Base-by-base conservation (phyloP, 2,888 invertebrate genomes). In the Phragmatobia fuliginosa region DNA sequence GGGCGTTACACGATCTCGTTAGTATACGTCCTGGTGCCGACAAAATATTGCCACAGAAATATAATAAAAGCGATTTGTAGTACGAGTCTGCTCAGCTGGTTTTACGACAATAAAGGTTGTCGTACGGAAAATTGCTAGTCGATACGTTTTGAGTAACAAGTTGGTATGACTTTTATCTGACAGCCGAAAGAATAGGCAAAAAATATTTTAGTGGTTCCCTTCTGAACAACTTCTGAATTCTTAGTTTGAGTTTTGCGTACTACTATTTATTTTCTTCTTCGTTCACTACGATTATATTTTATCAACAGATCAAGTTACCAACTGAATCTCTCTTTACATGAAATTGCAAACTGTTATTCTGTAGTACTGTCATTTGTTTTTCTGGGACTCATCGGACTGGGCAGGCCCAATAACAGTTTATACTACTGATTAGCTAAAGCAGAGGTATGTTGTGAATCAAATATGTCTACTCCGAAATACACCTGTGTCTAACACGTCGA, bases 1-100 rank as follows among this genome's bases (percentile, higher is more conserved):
- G 90, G 90, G 88, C 84, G 87, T 87, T 84, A 85, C 87, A 88
- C 87, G 85, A 85, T 78, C 85, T 89, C 88, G 87, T 88, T 88
- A 88, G 86, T 89, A 88, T 80, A 85, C 83, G 89, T 89, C 87
- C 78, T 73, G 80, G 77, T 83, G 79, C 78, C 80, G 81, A 84
- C 85, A 82, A 89, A 89, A 88, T 90, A 88, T 90, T 88, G 82
- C 89, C 83, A 75, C 80, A 84, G 80, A 83, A 86, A 87, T 88
- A 87, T 87, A 85, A 86, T 87, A 85, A 84, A 75, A 66, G 73
- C 81, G 71, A 82, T 82, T 72, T 76, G 86, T 76, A 70, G 73
- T 65, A 66, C 73, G 75, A 77, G 77, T 78, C 75, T 82, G 77
- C 78, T 76, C 76, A 73, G 83, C 73, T 71, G 73, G 77, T 77